phyloP scores from a whole-genome alignment of 2,797 vertebrate genomes.

The Fratercula arctica region DNA sequence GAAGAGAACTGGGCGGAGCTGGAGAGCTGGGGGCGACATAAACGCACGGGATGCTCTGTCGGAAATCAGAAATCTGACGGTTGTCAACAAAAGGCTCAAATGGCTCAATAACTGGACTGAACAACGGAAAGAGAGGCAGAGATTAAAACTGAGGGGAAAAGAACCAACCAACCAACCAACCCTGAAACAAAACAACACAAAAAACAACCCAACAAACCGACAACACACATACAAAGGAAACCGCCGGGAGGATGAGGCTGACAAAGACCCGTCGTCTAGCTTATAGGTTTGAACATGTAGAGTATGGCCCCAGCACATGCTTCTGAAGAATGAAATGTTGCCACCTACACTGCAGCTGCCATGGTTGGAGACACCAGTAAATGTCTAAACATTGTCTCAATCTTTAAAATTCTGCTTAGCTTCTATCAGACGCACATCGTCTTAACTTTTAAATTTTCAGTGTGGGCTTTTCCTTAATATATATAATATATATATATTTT shows the following conservation, averaged over 20 bases:
- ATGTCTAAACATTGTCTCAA: constrained; percentile 65
- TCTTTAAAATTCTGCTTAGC: constrained; percentile 77
- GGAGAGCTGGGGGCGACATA: neutral
- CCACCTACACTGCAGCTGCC: constrained; percentile 77
- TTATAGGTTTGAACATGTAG: constrained; percentile 71
- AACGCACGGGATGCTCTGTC: neutral
- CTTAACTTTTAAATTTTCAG: constrained; percentile 77
- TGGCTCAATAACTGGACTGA: constrained; percentile 60
- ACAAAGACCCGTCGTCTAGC: constrained; percentile 75
- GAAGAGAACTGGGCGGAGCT: neutral
- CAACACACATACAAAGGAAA: constrained; percentile 41
- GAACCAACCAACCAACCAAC: neutral
- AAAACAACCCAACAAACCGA: neutral
- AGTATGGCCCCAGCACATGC: constrained; percentile 73
- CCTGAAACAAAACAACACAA: neutral
- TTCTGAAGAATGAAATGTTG: constrained; percentile 73
- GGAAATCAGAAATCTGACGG: neutral
- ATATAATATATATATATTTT: constrained; percentile 77
- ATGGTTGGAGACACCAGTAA: constrained; percentile 69
- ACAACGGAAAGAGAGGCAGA: constrained; percentile 19
- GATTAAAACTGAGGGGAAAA: neutral
- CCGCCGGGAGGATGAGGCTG: constrained; percentile 48
- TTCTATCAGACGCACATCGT: constrained; percentile 71
- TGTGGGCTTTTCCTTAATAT: constrained; percentile 75
- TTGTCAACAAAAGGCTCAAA: constrained; percentile 44